Evolutionary conservation across 2,113 vertebrate species (phyloP).

Genomic region (Martes martes): DNA sequence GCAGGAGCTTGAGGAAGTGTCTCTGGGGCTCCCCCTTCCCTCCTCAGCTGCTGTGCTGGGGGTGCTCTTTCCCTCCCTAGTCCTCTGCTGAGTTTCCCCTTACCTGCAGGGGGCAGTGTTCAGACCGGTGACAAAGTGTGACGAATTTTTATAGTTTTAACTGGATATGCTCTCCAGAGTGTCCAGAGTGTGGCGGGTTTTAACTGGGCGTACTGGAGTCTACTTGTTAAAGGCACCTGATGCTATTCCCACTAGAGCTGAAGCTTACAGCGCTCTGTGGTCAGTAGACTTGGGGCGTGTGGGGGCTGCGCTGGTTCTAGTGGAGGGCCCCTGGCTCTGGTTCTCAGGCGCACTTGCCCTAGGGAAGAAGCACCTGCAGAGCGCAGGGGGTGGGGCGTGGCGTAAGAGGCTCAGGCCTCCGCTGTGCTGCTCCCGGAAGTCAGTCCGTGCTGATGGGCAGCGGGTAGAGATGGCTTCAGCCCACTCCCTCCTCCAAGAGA

Average conservation of each 20-base stretch:
- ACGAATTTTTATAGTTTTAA: too few species aligned
- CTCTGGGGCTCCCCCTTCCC: too few species aligned
- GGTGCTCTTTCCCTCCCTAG: not conserved
- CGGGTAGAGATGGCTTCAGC: not conserved
- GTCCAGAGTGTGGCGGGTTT: too few species aligned
- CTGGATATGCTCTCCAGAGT: too few species aligned
- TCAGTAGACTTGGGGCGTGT: not conserved
- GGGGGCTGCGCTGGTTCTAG: not conserved
- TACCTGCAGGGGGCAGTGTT: too few species aligned
- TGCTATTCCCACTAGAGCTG: not conserved
- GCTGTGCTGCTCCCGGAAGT: not conserved
- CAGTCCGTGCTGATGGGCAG: not conserved
- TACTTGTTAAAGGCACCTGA: not conserved
- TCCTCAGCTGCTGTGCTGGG: too few species aligned
- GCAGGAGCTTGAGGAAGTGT: too few species aligned
- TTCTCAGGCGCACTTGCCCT: not conserved
- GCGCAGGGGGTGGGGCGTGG: not conserved
- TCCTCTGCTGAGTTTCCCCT: not conserved
- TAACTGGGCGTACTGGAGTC: too few species aligned
- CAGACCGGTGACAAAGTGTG: too few species aligned
- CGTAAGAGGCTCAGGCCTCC: not conserved
- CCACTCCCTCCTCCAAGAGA: not conserved
- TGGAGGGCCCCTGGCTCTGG: not conserved
- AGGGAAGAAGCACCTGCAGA: not conserved
- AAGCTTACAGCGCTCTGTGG: not conserved